These are phyloP conservation scores for Hybognathus amarus DNA, from an alignment of 2,797 vertebrate genomes.

Conservation along the genomic window DNA sequence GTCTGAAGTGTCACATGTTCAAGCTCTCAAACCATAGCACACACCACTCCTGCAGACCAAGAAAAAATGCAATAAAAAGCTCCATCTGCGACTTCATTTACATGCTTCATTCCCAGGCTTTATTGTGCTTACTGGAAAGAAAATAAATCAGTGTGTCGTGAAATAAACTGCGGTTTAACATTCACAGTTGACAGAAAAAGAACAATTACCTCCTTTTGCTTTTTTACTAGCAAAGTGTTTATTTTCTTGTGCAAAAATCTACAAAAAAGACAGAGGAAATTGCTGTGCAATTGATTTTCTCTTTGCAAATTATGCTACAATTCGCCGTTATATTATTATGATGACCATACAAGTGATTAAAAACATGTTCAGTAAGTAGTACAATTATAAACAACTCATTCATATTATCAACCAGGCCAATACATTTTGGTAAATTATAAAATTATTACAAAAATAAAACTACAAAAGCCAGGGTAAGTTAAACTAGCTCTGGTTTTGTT, in stretches of 20 bases:
- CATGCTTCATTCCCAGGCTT: slow-evolving; percentile 53
- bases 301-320: slow-evolving; percentile 60
- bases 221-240: slow-evolving; percentile 77
- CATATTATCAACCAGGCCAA: slow-evolving; percentile 8
- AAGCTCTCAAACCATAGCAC: slow-evolving; percentile 61
- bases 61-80: slow-evolving; percentile 11
- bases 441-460: neutral
- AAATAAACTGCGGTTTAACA: slow-evolving; percentile 9
- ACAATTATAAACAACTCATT: slow-evolving; percentile 23
- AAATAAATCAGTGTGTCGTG: slow-evolving; percentile 40
- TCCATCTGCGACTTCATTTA: slow-evolving; percentile 31
- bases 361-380: slow-evolving; percentile 32
- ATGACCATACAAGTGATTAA: slow-evolving; percentile 44
- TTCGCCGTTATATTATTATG: slow-evolving; percentile 53
- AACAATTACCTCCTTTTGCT: slow-evolving; percentile 31
- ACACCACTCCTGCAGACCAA: slow-evolving; percentile 51
- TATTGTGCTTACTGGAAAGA: slow-evolving; percentile 57
- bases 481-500: neutral
- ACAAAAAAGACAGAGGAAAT: slow-evolving; percentile 65
- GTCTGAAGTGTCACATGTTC: neutral
- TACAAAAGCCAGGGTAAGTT: neutral
- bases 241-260: slow-evolving; percentile 74
- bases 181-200: slow-evolving; percentile 41
- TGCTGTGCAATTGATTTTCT: slow-evolving; percentile 50
- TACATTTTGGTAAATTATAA: slow-evolving; percentile 12